phyloP scores from a whole-genome alignment of 2,888 invertebrate genomes.

The Anorthoa munda region DNA sequence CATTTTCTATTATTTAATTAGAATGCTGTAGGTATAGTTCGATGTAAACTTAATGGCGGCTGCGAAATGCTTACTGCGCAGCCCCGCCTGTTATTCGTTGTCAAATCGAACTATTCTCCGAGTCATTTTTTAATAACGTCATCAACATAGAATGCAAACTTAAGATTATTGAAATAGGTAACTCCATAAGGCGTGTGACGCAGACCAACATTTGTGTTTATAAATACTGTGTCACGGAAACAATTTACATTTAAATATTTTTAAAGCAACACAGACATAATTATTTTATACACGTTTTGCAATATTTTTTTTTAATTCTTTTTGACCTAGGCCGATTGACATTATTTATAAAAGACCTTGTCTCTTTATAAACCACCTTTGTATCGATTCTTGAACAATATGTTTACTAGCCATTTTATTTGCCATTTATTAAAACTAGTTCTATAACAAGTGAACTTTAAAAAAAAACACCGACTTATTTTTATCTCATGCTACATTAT shows the following conservation, averaged over 20 bases:
- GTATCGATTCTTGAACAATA: background rate
- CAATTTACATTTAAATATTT: background rate
- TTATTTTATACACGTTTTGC: background rate
- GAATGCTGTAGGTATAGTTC: background rate
- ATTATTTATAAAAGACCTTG: background rate
- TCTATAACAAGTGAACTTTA: too few species aligned
- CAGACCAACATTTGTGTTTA: background rate
- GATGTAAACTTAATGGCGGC: background rate
- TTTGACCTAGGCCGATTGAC: background rate
- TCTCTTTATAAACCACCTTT: background rate
- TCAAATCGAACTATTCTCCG: background rate
- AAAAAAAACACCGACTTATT: too few species aligned
- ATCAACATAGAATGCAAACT: background rate
- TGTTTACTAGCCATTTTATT: background rate
- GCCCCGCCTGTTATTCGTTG: background rate
- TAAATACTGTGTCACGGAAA: constrained; percentile 1
- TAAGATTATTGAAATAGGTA: background rate
- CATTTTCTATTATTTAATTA: constrained; percentile 14
- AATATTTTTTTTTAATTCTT: background rate
- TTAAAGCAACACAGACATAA: background rate
- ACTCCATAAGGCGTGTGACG: background rate
- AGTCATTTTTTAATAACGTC: background rate
- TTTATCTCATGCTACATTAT: too few species aligned
- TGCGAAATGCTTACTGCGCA: background rate
- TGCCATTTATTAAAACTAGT: background rate